Evolutionary conservation across 2,113 vertebrate species (phyloP).

Genomic region (Garra rufa): DNA sequence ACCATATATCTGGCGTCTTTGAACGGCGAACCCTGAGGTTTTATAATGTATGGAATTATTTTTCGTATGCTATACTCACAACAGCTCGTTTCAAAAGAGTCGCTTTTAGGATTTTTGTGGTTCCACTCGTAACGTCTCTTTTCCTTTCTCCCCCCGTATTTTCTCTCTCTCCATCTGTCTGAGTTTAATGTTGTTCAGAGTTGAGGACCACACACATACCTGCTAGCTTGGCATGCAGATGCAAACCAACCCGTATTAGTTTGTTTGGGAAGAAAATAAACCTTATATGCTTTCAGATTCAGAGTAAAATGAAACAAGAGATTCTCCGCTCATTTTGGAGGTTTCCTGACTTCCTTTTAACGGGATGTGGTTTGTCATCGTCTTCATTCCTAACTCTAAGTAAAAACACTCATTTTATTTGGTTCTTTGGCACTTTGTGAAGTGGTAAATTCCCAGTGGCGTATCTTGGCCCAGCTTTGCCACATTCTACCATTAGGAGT

Average conservation of each 20-base stretch:
- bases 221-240: constrained; percentile 40
- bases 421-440: background rate
- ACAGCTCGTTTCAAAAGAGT: constrained; percentile 21
- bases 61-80: background rate
- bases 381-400: constrained; percentile 2
- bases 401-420: background rate
- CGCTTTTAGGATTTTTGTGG: constrained; percentile 13
- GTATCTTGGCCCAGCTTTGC: background rate
- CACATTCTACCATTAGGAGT: background rate
- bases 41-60: constrained; percentile 36
- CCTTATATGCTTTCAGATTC: constrained; percentile 7
- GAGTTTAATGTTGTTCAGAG: constrained; percentile 42
- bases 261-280: constrained; percentile 59
- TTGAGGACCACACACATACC: constrained; percentile 57
- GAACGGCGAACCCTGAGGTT: constrained; percentile 7
- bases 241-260: constrained; percentile 46
- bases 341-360: constrained; percentile 27
- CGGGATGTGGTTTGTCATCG: constrained; percentile 39
- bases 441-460: background rate
- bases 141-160: constrained; percentile 31
- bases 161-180: constrained; percentile 37
- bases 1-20: constrained; percentile 18
- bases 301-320: constrained; percentile 35
- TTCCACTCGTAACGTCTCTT: constrained; percentile 29
- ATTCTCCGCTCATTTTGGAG: constrained; percentile 1